Conservation (phyloP, 2,113 vertebrate species). For the Ia io region DNA sequence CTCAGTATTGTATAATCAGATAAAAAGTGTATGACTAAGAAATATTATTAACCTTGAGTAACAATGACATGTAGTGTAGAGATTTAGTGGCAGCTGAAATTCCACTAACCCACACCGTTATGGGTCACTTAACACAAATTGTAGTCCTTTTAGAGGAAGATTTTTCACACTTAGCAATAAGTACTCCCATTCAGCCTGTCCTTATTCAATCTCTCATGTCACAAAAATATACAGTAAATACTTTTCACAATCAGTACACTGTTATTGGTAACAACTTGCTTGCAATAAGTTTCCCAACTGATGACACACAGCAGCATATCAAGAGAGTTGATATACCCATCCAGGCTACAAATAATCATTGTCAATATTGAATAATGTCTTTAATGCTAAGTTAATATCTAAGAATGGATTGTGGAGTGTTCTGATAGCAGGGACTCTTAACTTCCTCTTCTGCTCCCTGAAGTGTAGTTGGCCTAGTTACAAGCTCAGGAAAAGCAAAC, state of each 20-base stretch:
- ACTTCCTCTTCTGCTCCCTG: neutral
- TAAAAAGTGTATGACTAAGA: constrained; percentile 1
- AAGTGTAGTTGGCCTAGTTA: neutral
- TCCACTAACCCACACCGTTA: neutral
- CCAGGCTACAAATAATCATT: neutral
- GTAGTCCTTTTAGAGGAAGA: neutral
- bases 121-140: constrained; percentile 28
- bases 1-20: neutral
- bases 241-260: neutral
- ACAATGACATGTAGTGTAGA: neutral
- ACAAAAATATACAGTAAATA: neutral
- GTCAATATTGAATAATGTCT: constrained; percentile 5
- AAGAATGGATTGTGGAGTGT: neutral
- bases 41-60: neutral
- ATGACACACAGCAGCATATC: neutral
- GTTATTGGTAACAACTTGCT: neutral
- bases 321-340: neutral
- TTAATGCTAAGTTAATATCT: neutral
- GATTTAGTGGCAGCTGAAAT: neutral
- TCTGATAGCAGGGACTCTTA: neutral
- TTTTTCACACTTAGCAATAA: neutral
- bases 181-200: neutral
- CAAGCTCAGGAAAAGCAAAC: neutral
- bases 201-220: neutral
- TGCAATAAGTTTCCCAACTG: neutral